phyloP scores from a whole-genome alignment of 2,888 invertebrate species.

The Alviniconcha strummeri region DNA sequence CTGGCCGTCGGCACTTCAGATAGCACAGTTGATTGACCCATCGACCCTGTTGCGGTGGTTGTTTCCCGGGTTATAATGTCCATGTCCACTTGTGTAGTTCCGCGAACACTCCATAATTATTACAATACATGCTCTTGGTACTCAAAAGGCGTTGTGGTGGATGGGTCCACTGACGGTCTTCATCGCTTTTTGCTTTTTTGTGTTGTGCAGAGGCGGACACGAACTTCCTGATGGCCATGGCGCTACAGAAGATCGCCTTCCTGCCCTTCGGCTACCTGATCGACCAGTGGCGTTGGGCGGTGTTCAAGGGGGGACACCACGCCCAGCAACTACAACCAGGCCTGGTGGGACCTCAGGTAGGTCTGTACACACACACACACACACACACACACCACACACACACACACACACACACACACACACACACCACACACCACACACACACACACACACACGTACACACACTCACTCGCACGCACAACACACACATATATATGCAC shows the following conservation, averaged over 20 bases:
- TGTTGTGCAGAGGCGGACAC: conserved; percentile 58
- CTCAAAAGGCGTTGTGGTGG: too few species aligned
- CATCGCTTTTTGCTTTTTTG: too few species aligned
- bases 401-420: neutral
- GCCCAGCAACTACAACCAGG: conserved; percentile 66
- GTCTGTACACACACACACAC: neutral
- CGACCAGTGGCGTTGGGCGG: conserved; percentile 75
- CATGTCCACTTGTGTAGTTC: too few species aligned
- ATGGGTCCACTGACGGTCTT: too few species aligned
- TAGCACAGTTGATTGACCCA: too few species aligned
- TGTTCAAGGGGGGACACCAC: conserved; percentile 67
- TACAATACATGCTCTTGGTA: too few species aligned
- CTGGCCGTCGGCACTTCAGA: too few species aligned
- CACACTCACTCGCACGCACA: too few species aligned
- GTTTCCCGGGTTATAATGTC: too few species aligned
- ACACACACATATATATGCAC: too few species aligned
- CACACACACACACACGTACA: neutral
- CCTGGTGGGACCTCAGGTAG: conserved; percentile 74
- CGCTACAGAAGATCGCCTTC: conserved; percentile 74
- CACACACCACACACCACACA: neutral
- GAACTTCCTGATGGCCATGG: conserved; percentile 74
- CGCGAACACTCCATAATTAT: too few species aligned
- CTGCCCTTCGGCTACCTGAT: conserved; percentile 75
- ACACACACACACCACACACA: neutral
- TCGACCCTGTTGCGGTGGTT: too few species aligned